Base-by-base conservation (phyloP, 2,888 invertebrate species). In the Cryptocephalus moraei region DNA sequence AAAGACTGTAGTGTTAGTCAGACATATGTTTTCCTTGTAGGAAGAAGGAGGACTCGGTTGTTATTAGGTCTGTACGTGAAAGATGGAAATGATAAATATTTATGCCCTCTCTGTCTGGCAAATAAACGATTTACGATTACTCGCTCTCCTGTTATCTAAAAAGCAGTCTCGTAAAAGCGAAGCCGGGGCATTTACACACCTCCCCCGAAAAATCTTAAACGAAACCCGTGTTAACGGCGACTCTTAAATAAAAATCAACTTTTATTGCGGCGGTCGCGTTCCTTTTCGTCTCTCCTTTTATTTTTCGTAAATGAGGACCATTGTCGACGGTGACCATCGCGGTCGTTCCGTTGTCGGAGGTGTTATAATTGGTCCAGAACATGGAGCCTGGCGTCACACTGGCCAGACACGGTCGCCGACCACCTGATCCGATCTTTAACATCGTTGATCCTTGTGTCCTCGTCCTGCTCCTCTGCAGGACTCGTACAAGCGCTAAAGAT, bases 341-440 rank as follows among this genome's bases (percentile, higher is more conserved):
- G 65, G 64, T 66, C 67, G 67, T 68, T 67, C 66, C 62, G 65
- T 66, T 66, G 66, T 68, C 64, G 65, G 62, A 70, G 69, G 70
- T 70, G 71, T 70, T 71, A 71, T 71, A 71, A 70, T 71, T 71
- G 71, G 71, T 66, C 67, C 65, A 62, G 12, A 67, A 69, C 69
- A 70, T 56, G 64, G 61, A 58, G 60, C 57, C 66, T 70, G 71
- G 71, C 71, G 71, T 69, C 71, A 67, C 62, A 56, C 55, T 63
- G 71, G 56, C 71, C 67, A 68, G 69, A 67, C 67, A n/a, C 11
- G 12, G 12, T 12, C 38, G 12, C n/a, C 11, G 31, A 22, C 50
- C 53, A 52, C 50, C 53, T 50, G 59, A 59, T 58, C 55, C 48
- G 49, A 54, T 56, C 60, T 57, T 54, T 55, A 57, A 56, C 57